Percentiles rank a stretch among this genome's conserved stretches.
Evolutionary conservation across 23 tunicate genomes (phyloP).

Genomic region (Halocynthia roretzi): DNA sequence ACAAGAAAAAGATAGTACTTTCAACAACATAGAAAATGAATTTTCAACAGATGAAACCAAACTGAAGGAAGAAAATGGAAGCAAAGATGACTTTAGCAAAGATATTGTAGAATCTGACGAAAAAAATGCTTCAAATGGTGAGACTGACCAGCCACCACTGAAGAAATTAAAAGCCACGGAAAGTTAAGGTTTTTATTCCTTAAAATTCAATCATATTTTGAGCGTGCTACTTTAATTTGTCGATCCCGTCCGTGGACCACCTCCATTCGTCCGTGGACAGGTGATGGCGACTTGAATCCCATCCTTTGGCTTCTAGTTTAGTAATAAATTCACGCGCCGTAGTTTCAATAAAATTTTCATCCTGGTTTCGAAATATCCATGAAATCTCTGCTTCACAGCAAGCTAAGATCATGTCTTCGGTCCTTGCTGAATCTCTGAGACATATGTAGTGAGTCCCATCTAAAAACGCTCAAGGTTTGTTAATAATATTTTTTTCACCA

Average conservation of each 20-base stretch:
- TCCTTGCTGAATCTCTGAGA: conserved; percentile 18
- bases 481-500: too few relatives aligned
- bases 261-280: conserved; percentile 71
- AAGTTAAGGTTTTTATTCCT: not conserved
- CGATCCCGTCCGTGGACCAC: conserved; percentile 35
- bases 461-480: too few relatives aligned
- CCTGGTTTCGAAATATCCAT: not conserved
- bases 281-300: conserved; percentile 52
- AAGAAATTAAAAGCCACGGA: conserved; percentile 1
- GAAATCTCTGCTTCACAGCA: conserved; percentile 10
- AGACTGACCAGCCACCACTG: not conserved
- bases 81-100: too few relatives aligned
- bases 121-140: not conserved
- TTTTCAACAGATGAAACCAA: too few relatives aligned
- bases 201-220: too few relatives aligned
- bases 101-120: not conserved
- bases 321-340: conserved; percentile 28
- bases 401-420: conserved; percentile 19
- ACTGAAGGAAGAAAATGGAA: too few relatives aligned
- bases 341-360: not conserved
- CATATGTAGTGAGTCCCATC: conserved; percentile 15
- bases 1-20: too few relatives aligned
- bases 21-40: too few relatives aligned
- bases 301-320: conserved; percentile 24
- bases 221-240: conserved; percentile 2